A percentile compares a stretch with the other conserved stretches of the same genome.
Evolutionary conservation across 2,888 invertebrate genomes (phyloP).

Genomic region (Conomelus anceps): DNA sequence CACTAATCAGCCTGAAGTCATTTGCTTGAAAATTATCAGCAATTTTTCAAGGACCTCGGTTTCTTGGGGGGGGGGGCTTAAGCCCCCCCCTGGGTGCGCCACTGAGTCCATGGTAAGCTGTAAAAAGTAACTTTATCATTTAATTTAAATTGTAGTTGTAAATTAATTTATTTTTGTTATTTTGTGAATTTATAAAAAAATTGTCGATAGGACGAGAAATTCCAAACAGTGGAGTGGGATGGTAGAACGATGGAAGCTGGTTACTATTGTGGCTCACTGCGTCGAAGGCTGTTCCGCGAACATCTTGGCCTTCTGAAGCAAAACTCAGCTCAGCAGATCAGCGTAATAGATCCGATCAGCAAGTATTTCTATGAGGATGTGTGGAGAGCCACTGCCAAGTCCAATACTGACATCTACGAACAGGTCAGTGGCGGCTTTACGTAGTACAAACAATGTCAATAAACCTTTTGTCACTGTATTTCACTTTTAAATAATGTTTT

Average conservation of each 20-base stretch:
- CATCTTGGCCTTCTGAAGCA: slow-evolving; percentile 76
- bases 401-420: slow-evolving; percentile 85
- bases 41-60: too few species aligned
- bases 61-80: too few species aligned
- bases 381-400: slow-evolving; percentile 73
- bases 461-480: too few species aligned
- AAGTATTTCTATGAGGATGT: slow-evolving; percentile 75
- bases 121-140: too few species aligned
- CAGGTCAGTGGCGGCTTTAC: slow-evolving; percentile 48
- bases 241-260: slow-evolving; percentile 75
- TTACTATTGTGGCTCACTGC: slow-evolving; percentile 73
- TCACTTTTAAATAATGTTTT: too few species aligned
- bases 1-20: too few species aligned
- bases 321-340: slow-evolving; percentile 40
- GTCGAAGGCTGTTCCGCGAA: slow-evolving; percentile 82
- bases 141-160: slow-evolving; percentile 2
- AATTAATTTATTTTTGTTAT: slow-evolving; percentile 13
- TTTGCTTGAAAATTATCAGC: too few species aligned
- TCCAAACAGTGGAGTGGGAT: slow-evolving; percentile 75
- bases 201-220: slow-evolving; percentile 62
- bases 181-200: slow-evolving; percentile 13
- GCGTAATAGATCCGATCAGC: slow-evolving; percentile 71
- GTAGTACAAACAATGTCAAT: too few species aligned
- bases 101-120: too few species aligned
- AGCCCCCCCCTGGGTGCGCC: too few species aligned